Percentiles rank a stretch among this genome's conserved stretches.
phyloP scores from a whole-genome alignment of 2,113 vertebrate genomes.

The Cebidichthys violaceus region DNA sequence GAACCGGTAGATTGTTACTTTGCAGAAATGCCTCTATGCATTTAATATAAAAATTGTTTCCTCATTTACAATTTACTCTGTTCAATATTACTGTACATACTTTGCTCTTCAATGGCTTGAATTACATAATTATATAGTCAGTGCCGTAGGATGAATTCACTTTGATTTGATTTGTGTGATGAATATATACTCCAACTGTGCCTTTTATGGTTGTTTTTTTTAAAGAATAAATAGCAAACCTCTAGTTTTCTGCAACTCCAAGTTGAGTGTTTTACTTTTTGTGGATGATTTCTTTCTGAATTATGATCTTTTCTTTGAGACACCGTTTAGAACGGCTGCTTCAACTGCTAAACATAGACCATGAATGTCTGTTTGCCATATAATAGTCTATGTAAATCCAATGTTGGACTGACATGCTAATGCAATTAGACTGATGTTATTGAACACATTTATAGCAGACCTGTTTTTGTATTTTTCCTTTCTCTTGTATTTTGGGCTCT shows the following conservation, averaged over 20 bases:
- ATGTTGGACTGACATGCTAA: neutral
- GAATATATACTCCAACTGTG: conserved; percentile 12
- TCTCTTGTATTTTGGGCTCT: neutral
- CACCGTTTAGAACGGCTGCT: neutral
- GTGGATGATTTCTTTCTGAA: neutral
- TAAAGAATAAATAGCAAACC: conserved; percentile 29
- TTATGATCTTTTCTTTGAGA: neutral
- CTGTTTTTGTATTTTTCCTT: neutral
- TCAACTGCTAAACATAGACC: neutral
- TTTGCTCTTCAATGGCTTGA: neutral
- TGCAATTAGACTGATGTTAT: neutral
- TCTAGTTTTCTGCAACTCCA: neutral
- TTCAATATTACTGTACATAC: neutral
- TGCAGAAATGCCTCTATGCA: conserved; percentile 4
- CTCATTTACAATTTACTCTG: neutral
- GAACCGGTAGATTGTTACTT: neutral
- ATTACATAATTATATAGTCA: neutral
- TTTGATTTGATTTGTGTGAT: conserved; percentile 17
- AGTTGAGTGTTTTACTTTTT: neutral
- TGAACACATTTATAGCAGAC: neutral
- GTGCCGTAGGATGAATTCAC: neutral
- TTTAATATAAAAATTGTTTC: neutral
- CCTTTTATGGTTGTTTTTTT: conserved; percentile 30
- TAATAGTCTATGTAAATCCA: too few relatives aligned
- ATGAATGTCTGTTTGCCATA: neutral